Evolutionary conservation across 2,113 vertebrate species (phyloP).

Genomic region (Microtus pennsylvanicus): DNA sequence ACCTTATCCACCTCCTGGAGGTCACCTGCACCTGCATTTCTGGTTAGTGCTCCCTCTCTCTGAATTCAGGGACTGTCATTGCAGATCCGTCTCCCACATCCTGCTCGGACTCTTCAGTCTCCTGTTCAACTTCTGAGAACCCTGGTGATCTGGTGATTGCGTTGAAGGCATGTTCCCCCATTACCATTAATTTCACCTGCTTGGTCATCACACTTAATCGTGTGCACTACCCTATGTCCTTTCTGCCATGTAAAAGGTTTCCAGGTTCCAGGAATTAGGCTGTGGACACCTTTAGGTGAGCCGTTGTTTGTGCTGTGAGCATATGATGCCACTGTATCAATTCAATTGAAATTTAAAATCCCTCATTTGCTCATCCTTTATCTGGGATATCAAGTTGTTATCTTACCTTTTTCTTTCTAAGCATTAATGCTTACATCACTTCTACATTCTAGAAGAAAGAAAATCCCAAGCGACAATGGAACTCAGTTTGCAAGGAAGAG

Average conservation of each 20-base stretch:
- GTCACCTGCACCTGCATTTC: background rate
- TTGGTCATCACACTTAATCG: background rate
- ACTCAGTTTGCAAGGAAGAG: background rate
- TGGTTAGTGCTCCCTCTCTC: rapidly evolving
- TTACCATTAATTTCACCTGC: background rate
- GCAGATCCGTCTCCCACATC: rapidly evolving
- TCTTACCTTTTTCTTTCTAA: background rate
- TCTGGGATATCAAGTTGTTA: background rate
- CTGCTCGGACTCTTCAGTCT: too few relatives aligned
- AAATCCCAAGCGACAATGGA: background rate
- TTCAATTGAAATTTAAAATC: background rate
- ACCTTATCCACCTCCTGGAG: background rate
- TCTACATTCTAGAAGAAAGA: background rate
- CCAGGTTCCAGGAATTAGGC: background rate
- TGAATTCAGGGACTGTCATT: too few relatives aligned
- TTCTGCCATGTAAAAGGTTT: background rate
- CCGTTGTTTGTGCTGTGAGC: background rate
- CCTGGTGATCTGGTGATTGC: background rate
- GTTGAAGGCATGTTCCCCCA: background rate
- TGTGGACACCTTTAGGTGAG: background rate
- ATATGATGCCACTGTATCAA: background rate
- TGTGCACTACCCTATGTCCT: background rate
- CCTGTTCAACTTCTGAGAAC: too few relatives aligned
- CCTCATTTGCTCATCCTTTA: background rate
- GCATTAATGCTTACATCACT: background rate